phyloP scores from a whole-genome alignment of 2,888 invertebrate genomes.

The Tipula helvola region DNA sequence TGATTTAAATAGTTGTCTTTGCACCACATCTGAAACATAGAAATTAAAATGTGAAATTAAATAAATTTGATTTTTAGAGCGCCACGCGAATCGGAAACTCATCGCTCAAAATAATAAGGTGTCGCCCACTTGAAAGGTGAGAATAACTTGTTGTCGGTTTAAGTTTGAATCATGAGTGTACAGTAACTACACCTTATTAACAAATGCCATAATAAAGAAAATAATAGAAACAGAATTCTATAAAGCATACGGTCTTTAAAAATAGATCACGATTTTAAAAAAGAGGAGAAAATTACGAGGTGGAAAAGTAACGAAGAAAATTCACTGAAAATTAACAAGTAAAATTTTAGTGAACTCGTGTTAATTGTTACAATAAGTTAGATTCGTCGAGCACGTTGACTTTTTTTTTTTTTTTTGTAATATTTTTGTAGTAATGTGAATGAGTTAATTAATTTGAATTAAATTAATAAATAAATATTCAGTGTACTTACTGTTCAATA shows the following conservation, averaged over 20 bases:
- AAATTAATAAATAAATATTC: neutral
- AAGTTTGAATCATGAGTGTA: neutral
- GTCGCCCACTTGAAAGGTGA: neutral
- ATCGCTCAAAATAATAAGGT: neutral
- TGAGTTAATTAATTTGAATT: neutral
- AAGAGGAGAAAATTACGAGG: neutral
- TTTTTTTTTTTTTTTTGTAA: neutral
- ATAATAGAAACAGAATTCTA: neutral
- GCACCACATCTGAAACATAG: slow-evolving; percentile 53
- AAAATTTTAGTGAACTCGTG: neutral
- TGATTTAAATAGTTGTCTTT: slow-evolving; percentile 76
- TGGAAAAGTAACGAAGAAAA: neutral
- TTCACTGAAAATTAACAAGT: neutral
- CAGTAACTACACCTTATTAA: neutral
- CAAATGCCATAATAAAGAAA: neutral
- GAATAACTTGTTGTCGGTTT: neutral
- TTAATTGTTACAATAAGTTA: neutral
- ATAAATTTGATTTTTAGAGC: neutral
- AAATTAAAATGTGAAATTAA: neutral
- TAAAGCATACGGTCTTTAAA: neutral
- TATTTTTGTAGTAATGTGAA: neutral
- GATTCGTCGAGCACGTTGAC: neutral
- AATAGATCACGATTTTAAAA: neutral
- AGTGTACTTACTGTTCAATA: neutral
- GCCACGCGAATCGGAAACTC: neutral